phyloP scores from a whole-genome alignment of 2,113 vertebrate species.

The Cnemophilus loriae region DNA sequence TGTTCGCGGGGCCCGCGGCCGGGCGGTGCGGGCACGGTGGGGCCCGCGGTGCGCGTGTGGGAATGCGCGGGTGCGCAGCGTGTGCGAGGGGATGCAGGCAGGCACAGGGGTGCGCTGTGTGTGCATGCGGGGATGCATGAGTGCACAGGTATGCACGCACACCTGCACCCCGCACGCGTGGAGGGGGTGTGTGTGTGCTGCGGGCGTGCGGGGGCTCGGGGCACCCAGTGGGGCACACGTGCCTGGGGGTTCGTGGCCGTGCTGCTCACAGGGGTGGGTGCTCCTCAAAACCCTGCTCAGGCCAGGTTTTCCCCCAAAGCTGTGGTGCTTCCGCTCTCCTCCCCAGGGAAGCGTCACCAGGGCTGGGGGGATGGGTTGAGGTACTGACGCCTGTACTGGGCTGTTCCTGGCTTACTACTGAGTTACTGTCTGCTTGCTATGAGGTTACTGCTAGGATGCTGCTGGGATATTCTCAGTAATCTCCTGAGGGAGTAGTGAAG shows the following conservation, averaged over 20 bases:
- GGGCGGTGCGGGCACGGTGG: background rate
- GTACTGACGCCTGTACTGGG: accelerated
- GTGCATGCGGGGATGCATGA: background rate
- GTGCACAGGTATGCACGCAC: background rate
- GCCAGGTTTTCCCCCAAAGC: background rate
- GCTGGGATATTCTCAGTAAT: background rate
- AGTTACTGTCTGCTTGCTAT: accelerated
- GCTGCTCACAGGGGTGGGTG: accelerated
- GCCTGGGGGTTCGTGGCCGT: background rate
- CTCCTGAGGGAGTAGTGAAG: background rate
- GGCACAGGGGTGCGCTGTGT: background rate
- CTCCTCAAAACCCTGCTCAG: accelerated
- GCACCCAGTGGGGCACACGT: background rate
- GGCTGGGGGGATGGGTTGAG: background rate
- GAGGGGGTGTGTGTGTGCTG: no score
- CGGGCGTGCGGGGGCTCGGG: accelerated
- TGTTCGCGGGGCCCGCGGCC: background rate
- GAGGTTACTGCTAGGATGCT: background rate
- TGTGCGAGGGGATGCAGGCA: accelerated
- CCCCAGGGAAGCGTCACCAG: accelerated
- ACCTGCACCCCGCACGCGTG: accelerated
- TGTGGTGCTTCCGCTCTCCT: background rate
- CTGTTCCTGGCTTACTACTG: accelerated
- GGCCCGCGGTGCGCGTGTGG: accelerated
- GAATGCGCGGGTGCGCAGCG: accelerated